Base-by-base conservation (phyloP, 2,113 vertebrate species). In the Clarias macrocephalus region DNA sequence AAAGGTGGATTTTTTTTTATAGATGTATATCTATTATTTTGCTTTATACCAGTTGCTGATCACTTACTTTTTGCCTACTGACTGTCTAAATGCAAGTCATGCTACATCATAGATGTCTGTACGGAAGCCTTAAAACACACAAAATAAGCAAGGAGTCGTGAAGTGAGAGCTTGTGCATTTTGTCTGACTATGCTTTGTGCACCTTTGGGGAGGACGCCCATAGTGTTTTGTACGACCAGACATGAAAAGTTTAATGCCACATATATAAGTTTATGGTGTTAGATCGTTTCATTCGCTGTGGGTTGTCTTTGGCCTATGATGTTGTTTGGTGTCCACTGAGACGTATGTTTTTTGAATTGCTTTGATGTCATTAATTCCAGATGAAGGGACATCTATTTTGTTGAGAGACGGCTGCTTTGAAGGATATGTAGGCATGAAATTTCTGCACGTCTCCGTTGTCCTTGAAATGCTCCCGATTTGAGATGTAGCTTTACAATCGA, bases 351-450 rank as follows among this genome's bases (percentile, higher is more conserved):
- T 82, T 94, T 48, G 76, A 70, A 86, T 86, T 91, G 91, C 92
- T 84, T 93, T 75, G 86, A 86, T 90, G 90, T 92, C 91, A 92
- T 94, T 93, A 93, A 94, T 94, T 95, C 92, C 92, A 94, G 92
- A 90, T 94, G 92, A 94, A 90, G 90, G 92, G 93, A 93, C 91
- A 92, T 91, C 91, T 89, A 91, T 94, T 94, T 91, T 94, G 88
- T 92, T 93, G 93, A 88, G 87, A 88, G 66, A 89, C 92, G 89
- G 56, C 88, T 83, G 75, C 85, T 90, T 89, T 94, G 91, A 92
- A 88, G 89, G 92, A 60, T 92, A 91, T 92, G 90, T 93, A 91
- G 89, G 92, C 86, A 88, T 77, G 82, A 85, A 86, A 92, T 93
- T 93, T 86, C 91, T 92, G 73, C 70, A 86, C 21, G 72, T 89